phyloP scores from a whole-genome alignment of 2,888 invertebrate species.

The Caenorhabditis drosophilae region DNA sequence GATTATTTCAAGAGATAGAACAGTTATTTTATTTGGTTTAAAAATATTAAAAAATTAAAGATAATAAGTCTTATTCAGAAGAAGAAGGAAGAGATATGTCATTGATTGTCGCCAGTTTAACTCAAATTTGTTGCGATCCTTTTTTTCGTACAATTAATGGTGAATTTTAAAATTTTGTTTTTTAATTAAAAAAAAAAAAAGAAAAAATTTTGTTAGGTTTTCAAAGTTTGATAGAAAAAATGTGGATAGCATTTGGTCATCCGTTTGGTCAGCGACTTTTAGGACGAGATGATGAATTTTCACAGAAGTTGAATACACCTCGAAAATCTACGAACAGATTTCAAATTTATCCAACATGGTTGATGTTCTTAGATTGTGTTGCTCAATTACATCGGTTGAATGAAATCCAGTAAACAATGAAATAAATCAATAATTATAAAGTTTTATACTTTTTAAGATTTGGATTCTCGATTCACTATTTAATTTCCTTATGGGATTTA shows the following conservation, averaged over 20 bases:
- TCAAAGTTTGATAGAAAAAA: constrained; percentile 72
- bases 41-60: background rate
- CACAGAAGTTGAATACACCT: background rate
- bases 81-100: constrained; percentile 84
- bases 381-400: constrained; percentile 90
- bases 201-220: no score
- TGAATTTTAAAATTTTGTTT: constrained; percentile 3
- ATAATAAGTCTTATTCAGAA: constrained; percentile 21
- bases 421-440: no score
- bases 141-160: constrained; percentile 35
- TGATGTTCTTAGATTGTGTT: constrained; percentile 88
- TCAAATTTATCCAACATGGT: constrained; percentile 78
- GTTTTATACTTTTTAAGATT: constrained; percentile 74
- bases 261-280: constrained; percentile 53
- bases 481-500: constrained; percentile 89
- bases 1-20: constrained; percentile 39
- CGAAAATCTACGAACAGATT: constrained; percentile 8
- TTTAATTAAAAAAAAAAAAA: no score
- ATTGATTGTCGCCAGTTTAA: constrained; percentile 81
- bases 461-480: constrained; percentile 88
- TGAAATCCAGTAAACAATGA: constrained; percentile 77
- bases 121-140: constrained; percentile 83
- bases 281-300: constrained; percentile 19
- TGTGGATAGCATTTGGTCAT: constrained; percentile 76
- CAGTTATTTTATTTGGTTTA: constrained; percentile 38